Evolutionary conservation across 2,888 invertebrate genomes (phyloP).

Genomic region (Osedax frankpressi): DNA sequence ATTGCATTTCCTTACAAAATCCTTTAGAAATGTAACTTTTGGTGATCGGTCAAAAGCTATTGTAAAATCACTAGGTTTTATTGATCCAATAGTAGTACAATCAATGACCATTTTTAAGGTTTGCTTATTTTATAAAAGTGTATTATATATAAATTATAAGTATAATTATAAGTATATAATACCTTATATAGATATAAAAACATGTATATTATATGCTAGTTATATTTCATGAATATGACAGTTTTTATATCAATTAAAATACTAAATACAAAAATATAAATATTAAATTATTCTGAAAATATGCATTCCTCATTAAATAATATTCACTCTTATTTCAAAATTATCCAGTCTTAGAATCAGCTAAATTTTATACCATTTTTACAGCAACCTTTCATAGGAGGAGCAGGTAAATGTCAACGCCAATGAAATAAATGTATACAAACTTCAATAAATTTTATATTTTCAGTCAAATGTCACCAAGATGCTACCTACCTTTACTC

Average conservation of each 20-base stretch:
- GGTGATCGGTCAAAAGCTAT: constrained; percentile 47
- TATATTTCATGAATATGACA: too few relatives aligned
- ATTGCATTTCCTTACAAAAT: not conserved
- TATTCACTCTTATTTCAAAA: too few relatives aligned
- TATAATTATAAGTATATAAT: too few relatives aligned
- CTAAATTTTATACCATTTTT: constrained; percentile 24
- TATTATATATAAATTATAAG: too few relatives aligned
- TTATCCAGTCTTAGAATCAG: too few relatives aligned
- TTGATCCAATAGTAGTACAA: constrained; percentile 69
- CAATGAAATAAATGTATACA: not conserved
- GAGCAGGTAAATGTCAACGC: constrained; percentile 69
- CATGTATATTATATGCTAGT: too few relatives aligned
- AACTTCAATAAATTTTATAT: not conserved
- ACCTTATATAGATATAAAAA: too few relatives aligned
- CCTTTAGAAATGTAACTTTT: not conserved
- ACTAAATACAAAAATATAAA: too few relatives aligned
- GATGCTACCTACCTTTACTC: constrained; percentile 78
- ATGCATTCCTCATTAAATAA: too few relatives aligned
- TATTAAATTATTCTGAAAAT: too few relatives aligned
- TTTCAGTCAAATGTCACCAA: constrained; percentile 52
- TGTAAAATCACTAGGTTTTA: constrained; percentile 60
- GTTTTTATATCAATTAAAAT: too few relatives aligned
- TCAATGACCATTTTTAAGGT: constrained; percentile 94
- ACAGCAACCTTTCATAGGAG: constrained; percentile 70
- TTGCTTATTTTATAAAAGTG: too few relatives aligned